A percentile compares a stretch with the other conserved stretches of the same genome.
Conservation (phyloP, 2,888 invertebrate species). For the Megamerina dolium region DNA sequence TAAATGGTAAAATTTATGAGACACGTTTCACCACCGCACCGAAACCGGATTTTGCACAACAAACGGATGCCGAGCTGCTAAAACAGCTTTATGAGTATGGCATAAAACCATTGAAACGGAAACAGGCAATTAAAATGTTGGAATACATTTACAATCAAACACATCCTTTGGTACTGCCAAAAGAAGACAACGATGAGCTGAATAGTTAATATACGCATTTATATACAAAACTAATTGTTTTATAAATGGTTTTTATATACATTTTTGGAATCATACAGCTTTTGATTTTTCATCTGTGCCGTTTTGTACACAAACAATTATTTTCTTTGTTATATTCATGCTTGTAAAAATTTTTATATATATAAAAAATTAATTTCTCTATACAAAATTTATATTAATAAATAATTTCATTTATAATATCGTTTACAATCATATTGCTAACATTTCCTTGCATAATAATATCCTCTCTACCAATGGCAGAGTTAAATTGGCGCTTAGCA, state of each 20-base stretch:
- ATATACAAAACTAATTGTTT: no score
- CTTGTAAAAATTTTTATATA: no score
- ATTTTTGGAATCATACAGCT: no score
- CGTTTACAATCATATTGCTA: constrained; percentile 9
- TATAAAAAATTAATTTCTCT: no score
- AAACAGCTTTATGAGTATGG: constrained; percentile 60
- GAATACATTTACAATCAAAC: constrained; percentile 64
- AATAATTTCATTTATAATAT: constrained; percentile 12
- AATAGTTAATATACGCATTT: not conserved
- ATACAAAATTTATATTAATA: no score
- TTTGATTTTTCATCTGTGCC: no score
- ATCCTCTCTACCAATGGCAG: not conserved
- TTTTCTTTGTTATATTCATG: not conserved
- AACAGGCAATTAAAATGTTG: constrained; percentile 59
- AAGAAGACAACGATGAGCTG: constrained; percentile 6
- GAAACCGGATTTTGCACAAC: constrained; percentile 54
- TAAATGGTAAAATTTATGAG: constrained; percentile 38
- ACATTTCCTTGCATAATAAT: constrained; percentile 4
- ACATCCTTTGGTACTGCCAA: constrained; percentile 54
- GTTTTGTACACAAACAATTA: not conserved
- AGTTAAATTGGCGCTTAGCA: not conserved
- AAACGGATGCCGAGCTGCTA: constrained; percentile 56
- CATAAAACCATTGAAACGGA: constrained; percentile 61
- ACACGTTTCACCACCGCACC: constrained; percentile 55
- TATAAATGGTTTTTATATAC: no score